Conservation (phyloP, 2,888 invertebrate genomes). For the Eurois occulta region DNA sequence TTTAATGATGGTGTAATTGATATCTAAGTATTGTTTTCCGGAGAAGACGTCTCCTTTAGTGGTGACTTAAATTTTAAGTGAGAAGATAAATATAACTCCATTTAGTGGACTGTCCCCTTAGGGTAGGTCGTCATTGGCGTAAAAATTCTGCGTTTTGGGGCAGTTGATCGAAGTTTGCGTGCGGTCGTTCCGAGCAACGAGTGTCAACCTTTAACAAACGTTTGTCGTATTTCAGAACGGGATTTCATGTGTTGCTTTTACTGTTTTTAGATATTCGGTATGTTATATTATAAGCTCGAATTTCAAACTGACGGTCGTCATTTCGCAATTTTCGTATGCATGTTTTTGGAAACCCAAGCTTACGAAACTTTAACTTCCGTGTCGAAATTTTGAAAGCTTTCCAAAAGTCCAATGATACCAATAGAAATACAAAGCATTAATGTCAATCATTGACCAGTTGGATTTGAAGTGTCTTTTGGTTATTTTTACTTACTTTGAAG, state of each 20-base stretch:
- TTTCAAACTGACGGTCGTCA: background rate
- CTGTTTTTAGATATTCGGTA: background rate
- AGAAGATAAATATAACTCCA: constrained; percentile 29
- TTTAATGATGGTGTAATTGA: constrained; percentile 50
- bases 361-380: background rate
- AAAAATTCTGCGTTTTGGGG: constrained; percentile 27
- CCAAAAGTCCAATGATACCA: background rate
- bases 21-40: constrained; percentile 32
- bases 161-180: constrained; percentile 57
- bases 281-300: background rate
- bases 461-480: constrained; percentile 2
- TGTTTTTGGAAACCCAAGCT: background rate
- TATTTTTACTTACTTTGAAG: constrained; percentile 40
- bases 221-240: constrained; percentile 39
- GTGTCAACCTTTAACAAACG: constrained; percentile 62
- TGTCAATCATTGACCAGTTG: background rate
- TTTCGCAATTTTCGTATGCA: background rate
- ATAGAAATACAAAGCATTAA: constrained; percentile 10
- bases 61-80: constrained; percentile 15
- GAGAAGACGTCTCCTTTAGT: constrained; percentile 16
- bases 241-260: background rate
- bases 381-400: constrained; percentile 19
- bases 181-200: constrained; percentile 68
- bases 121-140: constrained; percentile 58
- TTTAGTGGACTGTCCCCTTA: constrained; percentile 41